Conservation (phyloP, 2,113 vertebrate genomes). For the Acinonyx jubatus region DNA sequence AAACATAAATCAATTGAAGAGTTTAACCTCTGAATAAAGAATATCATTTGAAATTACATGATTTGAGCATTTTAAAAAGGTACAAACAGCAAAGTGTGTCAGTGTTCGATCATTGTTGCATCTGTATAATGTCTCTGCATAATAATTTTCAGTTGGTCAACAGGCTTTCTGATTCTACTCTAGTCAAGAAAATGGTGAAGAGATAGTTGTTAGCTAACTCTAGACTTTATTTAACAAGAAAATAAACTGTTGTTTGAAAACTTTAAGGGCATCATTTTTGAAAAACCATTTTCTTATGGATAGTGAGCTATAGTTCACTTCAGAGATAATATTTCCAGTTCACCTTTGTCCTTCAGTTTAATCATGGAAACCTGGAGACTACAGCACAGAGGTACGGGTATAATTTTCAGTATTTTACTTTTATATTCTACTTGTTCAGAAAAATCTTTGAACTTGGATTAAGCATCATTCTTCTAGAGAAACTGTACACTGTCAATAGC, state of each 20-base stretch:
- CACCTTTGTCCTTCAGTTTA: background rate
- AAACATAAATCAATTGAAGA: background rate
- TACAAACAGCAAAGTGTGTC: background rate
- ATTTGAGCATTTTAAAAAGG: background rate
- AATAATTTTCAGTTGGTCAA: background rate
- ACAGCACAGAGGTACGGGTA: background rate
- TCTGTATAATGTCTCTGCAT: background rate
- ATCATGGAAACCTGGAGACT: background rate
- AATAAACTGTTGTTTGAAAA: background rate
- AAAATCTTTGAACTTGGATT: background rate
- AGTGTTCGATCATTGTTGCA: background rate
- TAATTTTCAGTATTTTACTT: background rate
- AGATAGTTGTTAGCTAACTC: background rate
- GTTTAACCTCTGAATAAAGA: background rate
- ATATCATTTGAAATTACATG: background rate
- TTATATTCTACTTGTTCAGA: conserved; percentile 4
- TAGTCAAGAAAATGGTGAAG: background rate
- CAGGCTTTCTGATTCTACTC: background rate
- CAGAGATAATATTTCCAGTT: background rate
- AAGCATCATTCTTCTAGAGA: background rate
- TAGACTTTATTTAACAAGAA: background rate
- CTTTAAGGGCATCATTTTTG: background rate
- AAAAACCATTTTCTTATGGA: background rate
- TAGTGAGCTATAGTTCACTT: background rate
- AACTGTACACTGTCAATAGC: background rate